Base-by-base conservation (phyloP, 2,888 invertebrate genomes). In the Tachina lurida region DNA sequence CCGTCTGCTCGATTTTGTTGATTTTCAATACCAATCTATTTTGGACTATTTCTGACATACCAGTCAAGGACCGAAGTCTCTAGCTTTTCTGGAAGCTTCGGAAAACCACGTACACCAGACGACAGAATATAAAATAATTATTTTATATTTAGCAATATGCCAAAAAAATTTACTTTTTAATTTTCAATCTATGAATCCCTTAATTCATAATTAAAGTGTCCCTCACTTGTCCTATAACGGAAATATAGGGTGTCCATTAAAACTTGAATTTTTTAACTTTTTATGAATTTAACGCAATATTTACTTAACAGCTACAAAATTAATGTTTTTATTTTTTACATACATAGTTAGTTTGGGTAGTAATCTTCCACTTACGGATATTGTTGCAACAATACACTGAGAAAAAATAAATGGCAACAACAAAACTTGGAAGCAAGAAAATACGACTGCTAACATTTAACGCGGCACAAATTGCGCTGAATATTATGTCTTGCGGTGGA, bases 141-240 rank as follows among this genome's bases (percentile, higher is more conserved):
- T n/a, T n/a, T n/a, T n/a, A n/a, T n/a, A n/a, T n/a, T 22, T 62
- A 62, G 62, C 62, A 62, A 62, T 17, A 62, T 62, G 62, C 62
- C 31, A n/a, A 22, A 58, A 62, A 62, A 62, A 62, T 10, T 8
- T 15, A n/a, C 41, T 62, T 15, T 41, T 62, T 62, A 15, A 41
- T 62, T 41, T 62, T 62, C 39, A 41, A 41, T n/a, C n/a, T 39
- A 41, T 62, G 41, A 41, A n/a, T 41, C 1, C 39, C 62, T 8
- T 62, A 41, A 39, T 39, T 62, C 15, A n/a, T 62, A 41, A 62
- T 62, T 62, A 62, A 8, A 39, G n/a, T 62, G 41, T 8, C 5
- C 62, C 62, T 62, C 10, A 62, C 62, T 62, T 62, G 62, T 41
- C 62, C 41, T 62, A 39, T 41, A 60, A 60, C 60, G 13, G 60